These are phyloP conservation scores for Suillia variegata DNA, from an alignment of 2,888 invertebrate genomes.

Conservation along the genomic window DNA sequence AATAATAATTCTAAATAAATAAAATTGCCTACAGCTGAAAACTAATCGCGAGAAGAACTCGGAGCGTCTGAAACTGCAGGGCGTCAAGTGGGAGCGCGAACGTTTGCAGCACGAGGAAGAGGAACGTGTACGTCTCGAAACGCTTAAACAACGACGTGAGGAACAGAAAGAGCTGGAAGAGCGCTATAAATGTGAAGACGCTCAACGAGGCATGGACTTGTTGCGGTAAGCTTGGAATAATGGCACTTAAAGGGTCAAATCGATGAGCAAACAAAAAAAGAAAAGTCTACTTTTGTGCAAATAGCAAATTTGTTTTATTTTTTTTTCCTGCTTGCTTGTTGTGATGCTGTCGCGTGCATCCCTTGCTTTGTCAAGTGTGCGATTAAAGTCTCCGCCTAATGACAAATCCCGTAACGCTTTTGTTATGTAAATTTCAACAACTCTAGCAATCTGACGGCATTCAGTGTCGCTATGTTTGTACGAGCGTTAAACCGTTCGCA, in stretches of 20 bases:
- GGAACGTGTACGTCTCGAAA: constrained; percentile 47
- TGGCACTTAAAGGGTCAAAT: no score
- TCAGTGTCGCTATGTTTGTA: neutral
- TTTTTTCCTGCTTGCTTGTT: no score
- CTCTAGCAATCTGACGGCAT: no score
- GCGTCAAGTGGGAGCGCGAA: constrained; percentile 60
- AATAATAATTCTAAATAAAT: neutral
- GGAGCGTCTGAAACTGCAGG: constrained; percentile 57
- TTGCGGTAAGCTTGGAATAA: constrained; percentile 44
- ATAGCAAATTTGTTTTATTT: no score
- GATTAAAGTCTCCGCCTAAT: no score
- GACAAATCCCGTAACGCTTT: neutral
- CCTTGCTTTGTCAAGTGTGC: no score
- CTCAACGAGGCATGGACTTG: constrained; percentile 54
- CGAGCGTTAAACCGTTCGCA: neutral
- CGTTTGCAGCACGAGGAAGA: constrained; percentile 51
- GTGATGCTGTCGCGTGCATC: neutral
- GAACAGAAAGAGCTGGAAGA: constrained; percentile 49
- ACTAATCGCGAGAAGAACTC: constrained; percentile 59
- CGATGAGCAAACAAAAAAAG: no score
- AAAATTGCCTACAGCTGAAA: constrained; percentile 47
- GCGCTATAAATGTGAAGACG: constrained; percentile 53
- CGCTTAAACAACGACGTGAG: constrained; percentile 40
- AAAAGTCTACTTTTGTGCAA: no score
- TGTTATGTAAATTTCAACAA: neutral